A percentile compares a stretch with the other conserved stretches of the same genome.
These are phyloP conservation scores for Limosa lapponica DNA, from an alignment of 2,797 vertebrate species.

Conservation along the genomic window DNA sequence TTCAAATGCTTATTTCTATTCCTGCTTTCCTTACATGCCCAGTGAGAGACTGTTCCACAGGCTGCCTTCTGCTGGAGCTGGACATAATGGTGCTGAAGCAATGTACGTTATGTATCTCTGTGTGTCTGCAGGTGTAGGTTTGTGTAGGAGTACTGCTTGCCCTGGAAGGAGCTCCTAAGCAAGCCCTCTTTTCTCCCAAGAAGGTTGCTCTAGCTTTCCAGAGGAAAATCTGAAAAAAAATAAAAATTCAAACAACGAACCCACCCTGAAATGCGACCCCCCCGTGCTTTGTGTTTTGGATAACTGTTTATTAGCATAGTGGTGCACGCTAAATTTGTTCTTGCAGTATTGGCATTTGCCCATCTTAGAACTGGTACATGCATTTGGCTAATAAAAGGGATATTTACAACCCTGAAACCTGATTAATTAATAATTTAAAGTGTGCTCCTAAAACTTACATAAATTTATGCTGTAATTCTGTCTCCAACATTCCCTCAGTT, in stretches of 20 bases:
- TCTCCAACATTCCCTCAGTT: neutral
- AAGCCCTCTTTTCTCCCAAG: neutral
- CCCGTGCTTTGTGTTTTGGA: neutral
- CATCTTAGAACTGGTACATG: neutral
- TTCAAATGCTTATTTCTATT: neutral
- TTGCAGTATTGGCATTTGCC: neutral
- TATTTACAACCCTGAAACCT: neutral
- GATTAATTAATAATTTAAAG: neutral
- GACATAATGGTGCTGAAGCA: neutral
- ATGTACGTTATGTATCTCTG: accelerated
- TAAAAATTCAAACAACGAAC: neutral
- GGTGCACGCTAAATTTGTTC: neutral
- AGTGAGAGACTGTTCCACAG: neutral
- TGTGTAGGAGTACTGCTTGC: neutral
- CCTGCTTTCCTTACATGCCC: neutral
- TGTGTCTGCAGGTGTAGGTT: neutral
- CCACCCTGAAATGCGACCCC: neutral
- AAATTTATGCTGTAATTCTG: conserved; percentile 4
- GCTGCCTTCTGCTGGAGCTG: neutral
- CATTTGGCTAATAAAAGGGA: neutral
- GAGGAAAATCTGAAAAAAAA: neutral
- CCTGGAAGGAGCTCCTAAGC: neutral
- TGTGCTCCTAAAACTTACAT: neutral
- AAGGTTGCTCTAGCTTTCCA: neutral
- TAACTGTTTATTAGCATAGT: neutral